A percentile compares a stretch with the other conserved stretches of the same genome.
Conservation (phyloP, 2,113 vertebrate genomes). For the Scortum barcoo region DNA sequence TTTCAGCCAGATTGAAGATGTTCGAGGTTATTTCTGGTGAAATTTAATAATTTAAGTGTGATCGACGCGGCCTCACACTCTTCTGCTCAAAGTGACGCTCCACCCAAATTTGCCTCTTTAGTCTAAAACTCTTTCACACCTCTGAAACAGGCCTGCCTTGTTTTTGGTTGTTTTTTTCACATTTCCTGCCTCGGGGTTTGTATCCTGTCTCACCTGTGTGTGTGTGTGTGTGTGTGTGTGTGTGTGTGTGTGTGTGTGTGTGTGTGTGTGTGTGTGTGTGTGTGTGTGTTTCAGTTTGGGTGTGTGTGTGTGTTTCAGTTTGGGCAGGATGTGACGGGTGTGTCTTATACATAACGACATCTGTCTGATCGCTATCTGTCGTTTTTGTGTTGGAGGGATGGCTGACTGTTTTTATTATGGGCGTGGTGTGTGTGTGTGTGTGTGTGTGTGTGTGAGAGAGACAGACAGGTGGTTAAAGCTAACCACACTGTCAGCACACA, state of each 20-base stretch:
- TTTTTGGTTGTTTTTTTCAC: not conserved
- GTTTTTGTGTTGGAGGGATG: not conserved
- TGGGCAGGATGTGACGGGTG: conserved; percentile 7
- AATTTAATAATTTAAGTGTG: too few species aligned
- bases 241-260: not conserved
- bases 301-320: too few species aligned
- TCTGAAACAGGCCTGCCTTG: conserved; percentile 11
- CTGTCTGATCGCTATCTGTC: not conserved
- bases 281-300: too few species aligned
- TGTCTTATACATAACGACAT: not conserved
- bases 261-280: conserved; percentile 4
- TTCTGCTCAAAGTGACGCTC: too few species aligned
- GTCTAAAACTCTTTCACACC: not conserved
- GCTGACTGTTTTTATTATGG: conserved; percentile 38
- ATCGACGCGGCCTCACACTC: too few species aligned
- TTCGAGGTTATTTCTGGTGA: too few species aligned
- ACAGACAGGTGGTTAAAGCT: not conserved
- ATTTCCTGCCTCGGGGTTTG: conserved; percentile 11
- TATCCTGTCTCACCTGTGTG: not conserved
- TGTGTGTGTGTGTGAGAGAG: not conserved
- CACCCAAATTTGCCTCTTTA: too few species aligned
- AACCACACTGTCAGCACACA: not conserved
- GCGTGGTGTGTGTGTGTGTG: conserved; percentile 7
- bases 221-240: conserved; percentile 19
- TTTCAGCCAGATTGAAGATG: too few species aligned